Conservation (phyloP, 2,797 vertebrate genomes). For the Spheniscus humboldti region DNA sequence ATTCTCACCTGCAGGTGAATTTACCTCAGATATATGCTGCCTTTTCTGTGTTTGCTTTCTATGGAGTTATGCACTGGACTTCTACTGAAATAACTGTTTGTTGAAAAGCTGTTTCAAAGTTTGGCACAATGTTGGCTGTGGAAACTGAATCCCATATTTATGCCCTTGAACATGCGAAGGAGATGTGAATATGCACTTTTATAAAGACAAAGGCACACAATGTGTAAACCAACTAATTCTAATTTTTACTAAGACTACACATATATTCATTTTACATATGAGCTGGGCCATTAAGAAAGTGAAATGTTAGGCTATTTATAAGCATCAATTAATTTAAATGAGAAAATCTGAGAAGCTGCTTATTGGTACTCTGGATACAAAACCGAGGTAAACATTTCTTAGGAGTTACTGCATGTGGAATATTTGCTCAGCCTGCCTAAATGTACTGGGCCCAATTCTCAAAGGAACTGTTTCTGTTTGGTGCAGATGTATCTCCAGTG, state of each 20-base stretch:
- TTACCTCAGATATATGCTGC: neutral
- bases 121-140: neutral
- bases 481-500: neutral
- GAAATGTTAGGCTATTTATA: neutral
- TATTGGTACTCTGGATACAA: neutral
- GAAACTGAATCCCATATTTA: neutral
- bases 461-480: neutral
- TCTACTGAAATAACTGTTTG: neutral
- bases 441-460: neutral
- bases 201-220: neutral
- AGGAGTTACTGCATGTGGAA: neutral
- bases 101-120: neutral
- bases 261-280: neutral
- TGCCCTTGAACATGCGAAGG: neutral
- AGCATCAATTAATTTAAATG: neutral
- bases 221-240: neutral
- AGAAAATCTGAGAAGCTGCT: neutral
- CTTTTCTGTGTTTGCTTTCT: neutral
- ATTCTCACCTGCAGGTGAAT: neutral
- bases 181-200: neutral
- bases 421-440: neutral
- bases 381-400: neutral
- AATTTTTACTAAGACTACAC: neutral
- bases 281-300: neutral
- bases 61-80: neutral